Conservation (phyloP, 2,113 vertebrate species). For the Larimichthys polyactis region DNA sequence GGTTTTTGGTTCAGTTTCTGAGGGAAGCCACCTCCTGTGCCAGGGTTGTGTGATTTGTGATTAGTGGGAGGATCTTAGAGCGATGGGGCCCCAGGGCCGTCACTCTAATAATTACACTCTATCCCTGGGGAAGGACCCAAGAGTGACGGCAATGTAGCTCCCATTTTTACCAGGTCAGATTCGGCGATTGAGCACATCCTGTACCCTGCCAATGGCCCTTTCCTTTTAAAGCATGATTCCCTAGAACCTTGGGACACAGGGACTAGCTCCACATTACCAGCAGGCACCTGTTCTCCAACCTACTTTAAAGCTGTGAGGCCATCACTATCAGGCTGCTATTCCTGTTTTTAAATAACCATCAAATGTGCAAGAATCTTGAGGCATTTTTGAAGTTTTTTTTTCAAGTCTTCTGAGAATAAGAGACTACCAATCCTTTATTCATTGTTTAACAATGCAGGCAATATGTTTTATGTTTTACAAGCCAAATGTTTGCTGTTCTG, state of each 20-base stretch:
- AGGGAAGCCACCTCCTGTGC: slow-evolving; percentile 79
- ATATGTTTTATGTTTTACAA: slow-evolving; percentile 49
- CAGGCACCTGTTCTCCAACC: slow-evolving; percentile 81
- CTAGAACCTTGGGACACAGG: slow-evolving; percentile 77
- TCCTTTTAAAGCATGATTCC: slow-evolving; percentile 83
- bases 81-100: slow-evolving; percentile 78
- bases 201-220: slow-evolving; percentile 79
- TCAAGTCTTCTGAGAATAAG: slow-evolving; percentile 6
- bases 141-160: slow-evolving; percentile 79
- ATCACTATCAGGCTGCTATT: slow-evolving; percentile 17
- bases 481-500: slow-evolving; percentile 68
- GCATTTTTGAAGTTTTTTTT: slow-evolving; percentile 5
- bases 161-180: slow-evolving; percentile 85
- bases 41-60: slow-evolving; percentile 82
- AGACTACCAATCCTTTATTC: slow-evolving; percentile 7
- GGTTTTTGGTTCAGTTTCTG: slow-evolving; percentile 85
- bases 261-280: slow-evolving; percentile 80
- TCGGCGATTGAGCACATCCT: slow-evolving; percentile 77
- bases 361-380: slow-evolving; percentile 27
- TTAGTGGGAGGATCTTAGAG: slow-evolving; percentile 83
- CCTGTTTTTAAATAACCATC: slow-evolving; percentile 58
- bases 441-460: slow-evolving; percentile 29
- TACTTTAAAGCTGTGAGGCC: slow-evolving; percentile 72
- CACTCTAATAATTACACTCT: slow-evolving; percentile 84
- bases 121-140: slow-evolving; percentile 81